Percentiles rank a stretch among this genome's conserved stretches.
Evolutionary conservation across 2,888 invertebrate genomes (phyloP).

Genomic region (Eumerus sabulonum): DNA sequence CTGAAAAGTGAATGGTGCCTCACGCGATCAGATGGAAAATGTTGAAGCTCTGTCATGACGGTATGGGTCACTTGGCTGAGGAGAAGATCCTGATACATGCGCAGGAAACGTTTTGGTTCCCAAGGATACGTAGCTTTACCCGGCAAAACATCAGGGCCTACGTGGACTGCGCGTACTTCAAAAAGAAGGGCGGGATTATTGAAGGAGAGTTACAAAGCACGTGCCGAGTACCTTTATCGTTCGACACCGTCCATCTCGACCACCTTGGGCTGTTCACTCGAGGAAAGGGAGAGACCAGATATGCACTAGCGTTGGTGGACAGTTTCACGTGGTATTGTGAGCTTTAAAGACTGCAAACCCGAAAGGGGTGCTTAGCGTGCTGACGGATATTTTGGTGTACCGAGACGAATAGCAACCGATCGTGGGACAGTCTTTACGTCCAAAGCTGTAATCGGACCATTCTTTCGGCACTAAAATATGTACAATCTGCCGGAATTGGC

Average conservation of each 20-base stretch:
- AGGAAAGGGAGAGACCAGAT: background rate
- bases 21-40: background rate
- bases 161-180: slow-evolving; percentile 8
- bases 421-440: slow-evolving; percentile 66
- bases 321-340: slow-evolving; percentile 3
- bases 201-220: too few relatives aligned
- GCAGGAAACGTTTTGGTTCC: slow-evolving; percentile 20
- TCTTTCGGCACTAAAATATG: slow-evolving; percentile 7
- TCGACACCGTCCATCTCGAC: background rate
- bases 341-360: slow-evolving; percentile 12
- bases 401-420: slow-evolving; percentile 70
- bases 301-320: slow-evolving; percentile 2
- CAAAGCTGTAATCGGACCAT: slow-evolving; percentile 43
- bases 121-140: slow-evolving; percentile 6
- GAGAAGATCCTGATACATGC: slow-evolving; percentile 13
- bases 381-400: slow-evolving; percentile 69
- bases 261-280: slow-evolving; percentile 7
- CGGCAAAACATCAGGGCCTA: background rate
- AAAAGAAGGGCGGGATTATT: background rate
- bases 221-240: too few relatives aligned
- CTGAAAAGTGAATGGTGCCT: background rate
- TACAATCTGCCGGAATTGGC: slow-evolving; percentile 11
- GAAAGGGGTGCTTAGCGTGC: slow-evolving; percentile 36
- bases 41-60: slow-evolving; percentile 21
- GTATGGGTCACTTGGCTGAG: slow-evolving; percentile 25